Conservation (phyloP, 2,888 invertebrate genomes). For the Morpho deidamia region DNA sequence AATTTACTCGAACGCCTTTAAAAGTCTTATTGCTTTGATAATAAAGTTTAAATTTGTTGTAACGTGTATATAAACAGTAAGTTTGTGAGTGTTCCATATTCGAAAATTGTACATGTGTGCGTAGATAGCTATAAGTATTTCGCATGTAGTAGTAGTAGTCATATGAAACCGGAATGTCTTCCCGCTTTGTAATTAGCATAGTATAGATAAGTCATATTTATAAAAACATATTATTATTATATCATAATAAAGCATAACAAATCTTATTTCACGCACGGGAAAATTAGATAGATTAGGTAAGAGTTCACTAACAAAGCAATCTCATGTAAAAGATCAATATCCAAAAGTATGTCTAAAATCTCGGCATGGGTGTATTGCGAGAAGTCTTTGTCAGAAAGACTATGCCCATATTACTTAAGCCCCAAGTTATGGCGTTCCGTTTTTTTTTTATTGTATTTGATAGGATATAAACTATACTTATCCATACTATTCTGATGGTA, state of each 20-base stretch:
- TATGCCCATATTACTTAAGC: too few species aligned
- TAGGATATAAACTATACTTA: background rate
- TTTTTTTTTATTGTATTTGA: too few species aligned
- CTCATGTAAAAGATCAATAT: too few species aligned
- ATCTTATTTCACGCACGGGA: background rate
- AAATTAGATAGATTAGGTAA: background rate
- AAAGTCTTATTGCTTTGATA: background rate
- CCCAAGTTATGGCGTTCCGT: too few species aligned
- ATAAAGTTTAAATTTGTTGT: background rate
- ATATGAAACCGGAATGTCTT: conserved; percentile 42
- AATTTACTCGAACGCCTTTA: background rate
- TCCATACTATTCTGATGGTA: conserved; percentile 6
- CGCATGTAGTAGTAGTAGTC: conserved; percentile 23
- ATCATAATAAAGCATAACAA: too few species aligned
- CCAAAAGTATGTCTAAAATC: too few species aligned
- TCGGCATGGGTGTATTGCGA: too few species aligned
- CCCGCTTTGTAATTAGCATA: conserved; percentile 28
- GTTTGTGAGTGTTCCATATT: conserved; percentile 10
- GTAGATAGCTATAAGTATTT: conserved; percentile 17
- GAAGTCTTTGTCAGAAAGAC: too few species aligned
- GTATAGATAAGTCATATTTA: conserved; percentile 19
- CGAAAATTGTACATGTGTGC: conserved; percentile 6
- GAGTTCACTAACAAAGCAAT: background rate
- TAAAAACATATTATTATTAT: background rate
- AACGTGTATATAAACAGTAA: background rate